Base-by-base conservation (phyloP, 30 jellyfish, hydroid and myxozoan genomes). In the Aurelia sp. region DNA sequence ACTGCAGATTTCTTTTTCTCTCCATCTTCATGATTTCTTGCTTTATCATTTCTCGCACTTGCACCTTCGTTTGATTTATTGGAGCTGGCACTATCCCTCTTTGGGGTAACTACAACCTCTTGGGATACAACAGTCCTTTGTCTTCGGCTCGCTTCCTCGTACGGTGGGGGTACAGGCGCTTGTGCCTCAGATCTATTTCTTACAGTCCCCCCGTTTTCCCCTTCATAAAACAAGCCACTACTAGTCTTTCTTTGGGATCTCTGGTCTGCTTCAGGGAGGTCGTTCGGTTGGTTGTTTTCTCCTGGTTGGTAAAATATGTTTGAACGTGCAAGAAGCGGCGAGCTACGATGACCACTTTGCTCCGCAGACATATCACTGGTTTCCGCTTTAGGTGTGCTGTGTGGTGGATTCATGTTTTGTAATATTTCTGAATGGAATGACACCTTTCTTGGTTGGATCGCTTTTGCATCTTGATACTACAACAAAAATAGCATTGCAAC, bases 191-290 rank as follows among this genome's bases (percentile, higher is more conserved):
- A 16, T 47, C 59, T 27, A 22, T 17, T 13, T 33, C 78, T 55
- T 0, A 59, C 50, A 15, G 67, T 59, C 4, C 52, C 72, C 21
- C 5, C 63, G n/a, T 50, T 81, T 12, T 77, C 84, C 47, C 37
- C 66, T 6, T 78, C 89, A 4, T 62, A 52, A 37, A 63, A 65
- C 19, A 50, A 51, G 44, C 78, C 60, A 18, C 16, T 65, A 15
- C 61, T 61, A 13, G 48, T 70, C 62, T 71, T 72, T 76, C 87
- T 72, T 22, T 62, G 66, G 31, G 87, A 44, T 40, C 68, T 71
- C 66, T 84, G 93, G 44, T 84, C 93, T 20, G 87, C 93, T 72
- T 84, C 93, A 13, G 93, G 93, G 13, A 84, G 87, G 27, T 84
- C 93, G 37, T 62, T 40, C 5, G 87, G 68, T 9, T 44, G 74